A percentile compares a stretch with the other conserved stretches of the same genome.
These are phyloP conservation scores for Sebastes vulpes DNA, from an alignment of 2,797 vertebrate species.

Conservation along the genomic window DNA sequence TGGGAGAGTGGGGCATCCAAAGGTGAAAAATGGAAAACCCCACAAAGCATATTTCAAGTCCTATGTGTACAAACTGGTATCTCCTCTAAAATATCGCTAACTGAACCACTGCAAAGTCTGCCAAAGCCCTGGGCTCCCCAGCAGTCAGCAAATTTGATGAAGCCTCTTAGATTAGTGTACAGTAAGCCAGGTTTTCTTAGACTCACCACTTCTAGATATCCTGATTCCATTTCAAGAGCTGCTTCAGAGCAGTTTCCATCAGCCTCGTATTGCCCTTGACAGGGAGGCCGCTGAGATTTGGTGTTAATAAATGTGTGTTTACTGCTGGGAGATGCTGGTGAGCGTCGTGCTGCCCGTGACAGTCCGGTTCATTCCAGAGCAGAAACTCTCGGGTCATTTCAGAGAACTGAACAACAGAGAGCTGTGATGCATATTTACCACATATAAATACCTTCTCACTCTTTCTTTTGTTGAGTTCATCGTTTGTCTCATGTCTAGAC, in stretches of 20 bases:
- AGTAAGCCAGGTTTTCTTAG: background rate
- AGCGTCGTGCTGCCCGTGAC: background rate
- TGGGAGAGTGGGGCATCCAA: background rate
- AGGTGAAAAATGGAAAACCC: background rate
- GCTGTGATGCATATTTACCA: slow-evolving; percentile 1
- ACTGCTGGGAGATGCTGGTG: slow-evolving; percentile 27
- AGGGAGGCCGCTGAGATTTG: slow-evolving; percentile 27
- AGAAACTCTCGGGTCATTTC: slow-evolving; percentile 14
- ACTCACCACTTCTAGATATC: slow-evolving; percentile 3
- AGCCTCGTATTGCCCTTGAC: slow-evolving; percentile 26
- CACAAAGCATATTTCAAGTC: background rate
- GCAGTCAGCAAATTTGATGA: background rate
- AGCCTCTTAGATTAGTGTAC: background rate
- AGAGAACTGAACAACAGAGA: slow-evolving; percentile 4
- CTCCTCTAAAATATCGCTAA: background rate
- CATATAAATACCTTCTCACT: slow-evolving; percentile 11
- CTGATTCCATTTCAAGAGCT: slow-evolving; percentile 13
- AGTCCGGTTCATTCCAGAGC: slow-evolving; percentile 25
- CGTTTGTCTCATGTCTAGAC: slow-evolving; percentile 21
- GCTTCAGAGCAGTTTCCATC: slow-evolving; percentile 10
- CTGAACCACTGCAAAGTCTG: background rate
- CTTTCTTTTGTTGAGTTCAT: slow-evolving; percentile 23
- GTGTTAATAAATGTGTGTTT: slow-evolving; percentile 54
- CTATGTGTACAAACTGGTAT: background rate
- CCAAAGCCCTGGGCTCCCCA: background rate